Evolutionary conservation across 2,888 invertebrate species (phyloP).

Genomic region (Bellardia pandia): DNA sequence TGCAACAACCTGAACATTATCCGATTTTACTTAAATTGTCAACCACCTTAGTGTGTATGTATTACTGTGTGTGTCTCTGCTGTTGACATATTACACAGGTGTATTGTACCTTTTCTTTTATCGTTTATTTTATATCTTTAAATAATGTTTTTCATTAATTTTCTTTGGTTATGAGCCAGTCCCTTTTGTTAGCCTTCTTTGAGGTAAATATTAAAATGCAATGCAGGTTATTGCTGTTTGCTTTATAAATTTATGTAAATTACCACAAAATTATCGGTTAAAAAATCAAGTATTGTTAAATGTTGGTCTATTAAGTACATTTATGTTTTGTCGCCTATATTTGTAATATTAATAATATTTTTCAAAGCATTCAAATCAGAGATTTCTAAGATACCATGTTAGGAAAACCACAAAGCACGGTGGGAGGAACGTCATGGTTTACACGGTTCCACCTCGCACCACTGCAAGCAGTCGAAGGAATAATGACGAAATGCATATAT

Average conservation of each 20-base stretch:
- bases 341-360: not conserved
- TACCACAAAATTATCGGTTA: not conserved
- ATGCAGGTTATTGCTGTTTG: constrained; percentile 16
- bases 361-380: too few species aligned
- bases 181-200: not conserved
- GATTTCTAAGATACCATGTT: too few species aligned
- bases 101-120: constrained; percentile 29
- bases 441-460: too few species aligned
- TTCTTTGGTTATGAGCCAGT: not conserved
- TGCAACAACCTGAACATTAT: too few species aligned
- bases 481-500: too few species aligned
- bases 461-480: too few species aligned
- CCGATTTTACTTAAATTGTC: too few species aligned
- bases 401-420: too few species aligned
- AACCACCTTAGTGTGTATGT: not conserved
- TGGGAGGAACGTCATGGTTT: too few species aligned
- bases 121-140: constrained; percentile 38
- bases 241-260: constrained; percentile 41
- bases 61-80: not conserved
- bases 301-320: not conserved
- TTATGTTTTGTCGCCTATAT: not conserved
- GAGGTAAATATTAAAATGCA: constrained; percentile 20
- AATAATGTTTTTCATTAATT: constrained; percentile 25
- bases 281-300: constrained; percentile 18
- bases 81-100: constrained; percentile 59